phyloP scores from a whole-genome alignment of 2,797 vertebrate species.

The Mycteria americana region DNA sequence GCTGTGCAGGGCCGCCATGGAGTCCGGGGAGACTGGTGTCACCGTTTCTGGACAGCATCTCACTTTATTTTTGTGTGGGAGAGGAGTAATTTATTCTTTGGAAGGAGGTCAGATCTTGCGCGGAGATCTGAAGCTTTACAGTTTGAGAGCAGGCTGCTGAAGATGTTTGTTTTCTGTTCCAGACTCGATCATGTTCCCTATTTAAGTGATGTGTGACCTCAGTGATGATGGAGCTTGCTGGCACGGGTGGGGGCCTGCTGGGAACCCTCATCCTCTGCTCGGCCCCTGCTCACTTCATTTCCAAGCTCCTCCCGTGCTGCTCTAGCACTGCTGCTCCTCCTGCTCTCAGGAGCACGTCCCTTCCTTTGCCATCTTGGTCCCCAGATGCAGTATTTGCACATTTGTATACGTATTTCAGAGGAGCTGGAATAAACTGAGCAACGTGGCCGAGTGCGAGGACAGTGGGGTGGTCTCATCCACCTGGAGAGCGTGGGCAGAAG shows the following conservation, averaged over 20 bases:
- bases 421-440: constrained; percentile 51
- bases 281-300: not conserved
- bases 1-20: not conserved
- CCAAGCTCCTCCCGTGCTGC: constrained; percentile 24
- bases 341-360: not conserved
- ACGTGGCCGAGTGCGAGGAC: not conserved
- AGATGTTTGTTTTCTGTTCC: constrained; percentile 17
- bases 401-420: constrained; percentile 36
- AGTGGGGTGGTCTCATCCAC: not conserved
- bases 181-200: not conserved
- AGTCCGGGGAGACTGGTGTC: not conserved
- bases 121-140: constrained; percentile 34
- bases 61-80: constrained; percentile 55
- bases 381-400: constrained; percentile 70
- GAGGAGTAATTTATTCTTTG: constrained; percentile 74
- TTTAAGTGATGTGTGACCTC: constrained; percentile 12
- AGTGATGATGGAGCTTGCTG: not conserved
- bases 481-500: not conserved
- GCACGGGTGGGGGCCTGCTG: not conserved
- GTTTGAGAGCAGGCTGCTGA: constrained; percentile 37
- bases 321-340: constrained; percentile 42
- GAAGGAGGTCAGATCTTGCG: constrained; percentile 52
- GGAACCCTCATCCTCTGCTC: not conserved
- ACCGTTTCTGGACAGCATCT: constrained; percentile 67
- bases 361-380: not conserved